A percentile compares a stretch with the other conserved stretches of the same genome.
Conservation (phyloP, 2,888 invertebrate species). For the Dendrolimus houi region DNA sequence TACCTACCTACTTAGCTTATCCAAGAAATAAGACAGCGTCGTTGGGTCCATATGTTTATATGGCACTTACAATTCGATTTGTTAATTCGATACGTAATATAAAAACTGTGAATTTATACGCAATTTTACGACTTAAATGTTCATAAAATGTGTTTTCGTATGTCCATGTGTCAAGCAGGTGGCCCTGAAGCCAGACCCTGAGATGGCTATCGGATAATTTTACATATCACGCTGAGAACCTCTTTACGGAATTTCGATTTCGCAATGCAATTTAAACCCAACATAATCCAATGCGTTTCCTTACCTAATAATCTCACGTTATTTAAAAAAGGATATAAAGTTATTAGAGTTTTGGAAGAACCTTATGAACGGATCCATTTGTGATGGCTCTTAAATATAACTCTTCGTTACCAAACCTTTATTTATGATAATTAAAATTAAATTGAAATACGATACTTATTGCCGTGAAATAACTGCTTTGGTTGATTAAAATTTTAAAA, state of each 20-base stretch:
- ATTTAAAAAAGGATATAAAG: conserved; percentile 36
- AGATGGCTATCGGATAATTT: conserved; percentile 43
- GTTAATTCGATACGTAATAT: conserved; percentile 57
- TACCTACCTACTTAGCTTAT: conserved; percentile 26
- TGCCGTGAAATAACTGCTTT: conserved; percentile 24
- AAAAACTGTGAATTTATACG: conserved; percentile 63
- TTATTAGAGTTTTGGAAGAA: conserved; percentile 28
- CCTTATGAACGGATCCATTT: conserved; percentile 15
- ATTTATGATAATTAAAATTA: conserved; percentile 23
- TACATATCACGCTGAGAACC: conserved; percentile 49
- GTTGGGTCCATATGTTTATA: conserved; percentile 29
- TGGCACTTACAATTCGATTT: conserved; percentile 24
- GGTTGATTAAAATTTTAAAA: conserved; percentile 19
- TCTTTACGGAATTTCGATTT: conserved; percentile 40
- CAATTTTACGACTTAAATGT: conserved; percentile 34
- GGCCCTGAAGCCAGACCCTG: conserved; percentile 44
- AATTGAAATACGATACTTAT: conserved; percentile 31
- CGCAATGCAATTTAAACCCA: conserved; percentile 53
- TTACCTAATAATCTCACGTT: conserved; percentile 27
- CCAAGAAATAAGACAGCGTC: conserved; percentile 27
- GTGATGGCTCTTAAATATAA: conserved; percentile 19
- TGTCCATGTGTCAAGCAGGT: conserved; percentile 54
- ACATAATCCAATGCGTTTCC: conserved; percentile 32
- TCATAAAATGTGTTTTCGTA: conserved; percentile 54
- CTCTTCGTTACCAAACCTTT: conserved; percentile 18